Percentiles rank a stretch among this genome's conserved stretches.
phyloP scores from a whole-genome alignment of 2,888 invertebrate species.

The Blastobasis lacticolella region DNA sequence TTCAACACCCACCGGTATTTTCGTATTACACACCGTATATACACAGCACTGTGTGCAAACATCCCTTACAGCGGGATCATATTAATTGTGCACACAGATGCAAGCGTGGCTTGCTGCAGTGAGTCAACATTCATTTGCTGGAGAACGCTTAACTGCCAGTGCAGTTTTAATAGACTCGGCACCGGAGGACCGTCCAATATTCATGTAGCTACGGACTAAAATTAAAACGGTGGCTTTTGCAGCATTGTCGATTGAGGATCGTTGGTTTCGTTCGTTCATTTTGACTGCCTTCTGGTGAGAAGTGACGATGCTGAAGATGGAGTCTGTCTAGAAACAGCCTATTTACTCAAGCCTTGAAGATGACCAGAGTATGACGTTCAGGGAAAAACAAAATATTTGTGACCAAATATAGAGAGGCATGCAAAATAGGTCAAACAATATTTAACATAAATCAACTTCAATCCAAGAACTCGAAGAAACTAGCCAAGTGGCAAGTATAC shows the following conservation, averaged over 20 bases:
- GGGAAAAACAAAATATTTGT: too few species aligned
- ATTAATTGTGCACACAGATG: constrained; percentile 21
- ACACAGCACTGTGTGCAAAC: constrained; percentile 10
- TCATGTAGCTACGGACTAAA: neutral
- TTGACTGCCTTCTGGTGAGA: constrained; percentile 10
- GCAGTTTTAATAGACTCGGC: constrained; percentile 14
- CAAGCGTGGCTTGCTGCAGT: constrained; percentile 13
- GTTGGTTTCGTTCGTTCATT: neutral
- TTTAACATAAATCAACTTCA: too few species aligned
- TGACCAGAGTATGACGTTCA: too few species aligned
- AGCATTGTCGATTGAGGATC: neutral
- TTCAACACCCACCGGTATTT: neutral
- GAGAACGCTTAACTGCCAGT: constrained; percentile 9
- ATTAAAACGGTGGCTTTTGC: neutral
- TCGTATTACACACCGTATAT: neutral
- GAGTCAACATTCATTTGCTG: constrained; percentile 21
- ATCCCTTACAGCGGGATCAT: constrained; percentile 6
- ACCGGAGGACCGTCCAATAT: neutral
- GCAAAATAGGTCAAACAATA: too few species aligned
- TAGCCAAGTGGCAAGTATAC: too few species aligned
- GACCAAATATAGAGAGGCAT: too few species aligned
- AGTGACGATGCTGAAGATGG: constrained; percentile 21
- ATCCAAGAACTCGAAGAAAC: too few species aligned
- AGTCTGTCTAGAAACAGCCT: constrained; percentile 12
- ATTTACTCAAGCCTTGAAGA: too few species aligned